phyloP scores from a whole-genome alignment of 1,140 invertebrate species.

The Sinonovacula constricta region DNA sequence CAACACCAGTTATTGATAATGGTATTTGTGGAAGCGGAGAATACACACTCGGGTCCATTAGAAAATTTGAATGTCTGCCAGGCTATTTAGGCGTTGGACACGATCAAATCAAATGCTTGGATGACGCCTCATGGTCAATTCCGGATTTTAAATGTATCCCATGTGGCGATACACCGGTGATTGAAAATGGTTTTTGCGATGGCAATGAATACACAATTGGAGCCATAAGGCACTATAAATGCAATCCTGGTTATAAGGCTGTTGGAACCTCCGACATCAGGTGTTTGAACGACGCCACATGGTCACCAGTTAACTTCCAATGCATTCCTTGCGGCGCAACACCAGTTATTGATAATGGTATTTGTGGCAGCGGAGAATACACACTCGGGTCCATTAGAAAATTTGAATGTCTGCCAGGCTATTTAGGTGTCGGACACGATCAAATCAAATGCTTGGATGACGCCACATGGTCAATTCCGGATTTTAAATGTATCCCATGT shows the following conservation, averaged over 20 bases:
- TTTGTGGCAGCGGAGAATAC: constrained; percentile 17
- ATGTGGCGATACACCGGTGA: constrained; percentile 10
- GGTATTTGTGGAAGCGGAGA: constrained; percentile 18
- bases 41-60: neutral
- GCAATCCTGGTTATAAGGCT: constrained; percentile 22
- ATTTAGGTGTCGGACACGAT: neutral
- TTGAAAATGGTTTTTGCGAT: constrained; percentile 21
- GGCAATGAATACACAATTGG: constrained; percentile 14
- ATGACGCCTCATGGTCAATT: constrained; percentile 7
- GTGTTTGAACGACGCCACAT: constrained; percentile 7
- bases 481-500: constrained; percentile 38
- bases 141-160: constrained; percentile 29
- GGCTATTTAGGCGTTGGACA: constrained; percentile 22
- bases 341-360: constrained; percentile 6
- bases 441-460: constrained; percentile 2
- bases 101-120: constrained; percentile 5
- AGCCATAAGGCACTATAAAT: constrained; percentile 1
- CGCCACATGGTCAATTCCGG: constrained; percentile 22
- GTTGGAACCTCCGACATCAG: constrained; percentile 10
- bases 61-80: constrained; percentile 10
- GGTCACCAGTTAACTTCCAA: neutral
- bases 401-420: neutral
- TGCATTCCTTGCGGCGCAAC: constrained; percentile 14
- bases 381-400: constrained; percentile 8
- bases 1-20: neutral